These are phyloP conservation scores for Seriola rivoliana DNA, from an alignment of 2,113 vertebrate species.

Conservation along the genomic window DNA sequence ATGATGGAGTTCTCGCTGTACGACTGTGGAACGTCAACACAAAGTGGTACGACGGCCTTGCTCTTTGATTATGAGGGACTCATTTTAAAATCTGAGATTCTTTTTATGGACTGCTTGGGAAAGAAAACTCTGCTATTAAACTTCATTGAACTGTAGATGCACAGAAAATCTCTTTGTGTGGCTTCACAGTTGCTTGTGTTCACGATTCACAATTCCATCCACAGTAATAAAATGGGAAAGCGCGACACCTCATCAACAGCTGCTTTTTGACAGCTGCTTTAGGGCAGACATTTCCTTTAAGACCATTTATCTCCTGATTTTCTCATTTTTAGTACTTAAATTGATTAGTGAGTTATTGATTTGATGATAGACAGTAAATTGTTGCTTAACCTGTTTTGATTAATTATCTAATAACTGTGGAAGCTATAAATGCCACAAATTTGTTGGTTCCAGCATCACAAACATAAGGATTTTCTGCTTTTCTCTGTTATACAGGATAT, in stretches of 20 bases:
- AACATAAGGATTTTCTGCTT: neutral
- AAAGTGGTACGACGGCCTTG: slow-evolving; percentile 24
- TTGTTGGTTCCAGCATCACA: neutral
- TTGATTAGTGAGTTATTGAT: neutral
- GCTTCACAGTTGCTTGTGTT: neutral
- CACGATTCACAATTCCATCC: too few species aligned
- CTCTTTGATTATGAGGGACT: slow-evolving; percentile 33
- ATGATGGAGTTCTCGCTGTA: slow-evolving; percentile 54
- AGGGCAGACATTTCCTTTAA: neutral
- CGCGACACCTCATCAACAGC: neutral
- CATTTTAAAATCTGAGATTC: neutral
- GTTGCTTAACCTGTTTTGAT: neutral
- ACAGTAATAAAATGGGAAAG: neutral
- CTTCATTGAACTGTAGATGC: neutral
- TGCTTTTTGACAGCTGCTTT: neutral
- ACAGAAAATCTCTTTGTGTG: neutral
- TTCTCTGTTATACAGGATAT: neutral
- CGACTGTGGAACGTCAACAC: slow-evolving; percentile 24
- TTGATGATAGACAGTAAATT: neutral
- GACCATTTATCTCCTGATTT: neutral
- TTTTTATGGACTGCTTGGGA: slow-evolving; percentile 2
- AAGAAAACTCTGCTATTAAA: slow-evolving; percentile 4
- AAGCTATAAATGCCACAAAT: neutral
- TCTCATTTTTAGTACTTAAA: neutral
- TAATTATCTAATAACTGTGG: neutral